Conservation (phyloP, 2,888 invertebrate species). For the Tinea semifulvella region DNA sequence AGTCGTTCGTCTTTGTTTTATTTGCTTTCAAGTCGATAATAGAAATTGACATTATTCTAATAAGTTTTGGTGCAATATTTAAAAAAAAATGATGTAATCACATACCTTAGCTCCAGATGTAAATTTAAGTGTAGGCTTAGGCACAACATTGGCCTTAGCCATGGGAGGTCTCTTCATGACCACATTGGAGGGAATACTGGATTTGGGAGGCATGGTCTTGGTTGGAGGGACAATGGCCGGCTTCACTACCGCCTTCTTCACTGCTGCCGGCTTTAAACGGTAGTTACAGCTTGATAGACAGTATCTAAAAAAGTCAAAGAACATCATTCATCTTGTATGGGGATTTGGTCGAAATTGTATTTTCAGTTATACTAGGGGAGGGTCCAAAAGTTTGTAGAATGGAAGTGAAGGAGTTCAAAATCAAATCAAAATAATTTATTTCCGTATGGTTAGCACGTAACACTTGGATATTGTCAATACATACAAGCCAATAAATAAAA, state of each 20-base stretch:
- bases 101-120: constrained; percentile 61
- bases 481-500: too few relatives aligned
- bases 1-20: too few relatives aligned
- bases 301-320: constrained; percentile 72
- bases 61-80: too few relatives aligned
- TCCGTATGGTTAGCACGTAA: too few relatives aligned
- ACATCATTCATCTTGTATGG: too few relatives aligned
- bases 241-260: constrained; percentile 52
- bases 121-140: constrained; percentile 82
- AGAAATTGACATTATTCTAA: too few relatives aligned
- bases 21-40: too few relatives aligned
- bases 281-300: constrained; percentile 87
- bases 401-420: background rate
- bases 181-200: constrained; percentile 43
- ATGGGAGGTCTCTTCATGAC: constrained; percentile 51
- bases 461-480: too few relatives aligned
- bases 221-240: constrained; percentile 32
- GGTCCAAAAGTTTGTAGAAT: background rate
- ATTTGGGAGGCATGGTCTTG: constrained; percentile 18
- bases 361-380: background rate
- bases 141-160: constrained; percentile 73
- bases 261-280: constrained; percentile 65
- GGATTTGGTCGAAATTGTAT: too few relatives aligned
- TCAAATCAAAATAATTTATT: too few relatives aligned
- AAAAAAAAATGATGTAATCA: too few relatives aligned